Evolutionary conservation across 2,888 invertebrate genomes (phyloP).

Genomic region (Toxonevra muliebris): DNA sequence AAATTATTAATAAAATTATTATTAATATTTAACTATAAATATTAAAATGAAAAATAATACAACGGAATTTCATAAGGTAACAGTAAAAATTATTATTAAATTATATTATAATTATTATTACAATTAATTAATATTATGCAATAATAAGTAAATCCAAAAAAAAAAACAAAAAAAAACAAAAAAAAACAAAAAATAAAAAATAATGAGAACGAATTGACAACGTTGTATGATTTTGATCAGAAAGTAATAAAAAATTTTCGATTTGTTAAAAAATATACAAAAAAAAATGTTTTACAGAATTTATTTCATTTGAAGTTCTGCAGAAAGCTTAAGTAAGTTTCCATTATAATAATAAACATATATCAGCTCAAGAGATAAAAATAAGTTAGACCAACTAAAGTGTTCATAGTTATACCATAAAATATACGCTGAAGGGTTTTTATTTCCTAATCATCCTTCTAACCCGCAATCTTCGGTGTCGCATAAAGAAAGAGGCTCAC

Average conservation of each 20-base stretch:
- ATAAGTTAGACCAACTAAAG: too few relatives aligned
- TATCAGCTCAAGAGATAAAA: too few relatives aligned
- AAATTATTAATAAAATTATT: conserved; percentile 28
- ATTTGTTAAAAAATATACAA: conserved; percentile 55
- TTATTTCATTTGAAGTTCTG: conserved; percentile 29
- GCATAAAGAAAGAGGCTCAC: too few relatives aligned
- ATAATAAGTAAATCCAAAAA: conserved; percentile 41
- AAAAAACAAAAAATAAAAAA: conserved; percentile 30
- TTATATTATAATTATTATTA: conserved; percentile 42
- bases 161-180: conserved; percentile 34
- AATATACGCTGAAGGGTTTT: too few relatives aligned
- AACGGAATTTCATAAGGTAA: conserved; percentile 42
- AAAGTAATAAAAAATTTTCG: conserved; percentile 56
- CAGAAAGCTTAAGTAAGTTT: neutral
- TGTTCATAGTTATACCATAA: too few relatives aligned
- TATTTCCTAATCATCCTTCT: too few relatives aligned
- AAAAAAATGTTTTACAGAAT: conserved; percentile 33
- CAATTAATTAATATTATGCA: conserved; percentile 46
- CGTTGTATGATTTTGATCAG: conserved; percentile 65
- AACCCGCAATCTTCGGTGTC: too few relatives aligned
- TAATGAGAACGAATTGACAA: conserved; percentile 59
- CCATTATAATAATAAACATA: too few relatives aligned
- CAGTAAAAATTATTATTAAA: conserved; percentile 44
- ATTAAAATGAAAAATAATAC: conserved; percentile 39
- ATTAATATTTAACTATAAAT: conserved; percentile 39